Conservation (phyloP, 2,888 invertebrate species). For the Nomada lathburiana region DNA sequence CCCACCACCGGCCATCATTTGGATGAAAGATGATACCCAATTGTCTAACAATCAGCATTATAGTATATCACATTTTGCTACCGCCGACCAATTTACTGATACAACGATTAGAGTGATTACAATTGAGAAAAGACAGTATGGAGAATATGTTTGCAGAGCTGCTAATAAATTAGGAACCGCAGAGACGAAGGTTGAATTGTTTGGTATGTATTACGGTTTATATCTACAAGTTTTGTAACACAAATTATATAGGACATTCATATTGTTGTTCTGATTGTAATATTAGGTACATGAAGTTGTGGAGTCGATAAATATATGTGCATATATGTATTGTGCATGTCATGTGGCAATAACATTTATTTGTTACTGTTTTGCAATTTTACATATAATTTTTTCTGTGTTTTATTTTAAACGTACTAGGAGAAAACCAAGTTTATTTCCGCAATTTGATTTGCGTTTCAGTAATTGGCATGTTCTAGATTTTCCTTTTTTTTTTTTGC, state of each 20-base stretch:
- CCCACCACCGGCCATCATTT: constrained; percentile 96
- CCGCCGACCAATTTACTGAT: constrained; percentile 96
- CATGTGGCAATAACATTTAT: background rate
- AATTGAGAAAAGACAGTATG: constrained; percentile 95
- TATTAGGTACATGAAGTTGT: background rate
- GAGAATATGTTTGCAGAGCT: constrained; percentile 94
- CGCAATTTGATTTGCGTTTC: constrained; percentile 25
- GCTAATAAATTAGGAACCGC: constrained; percentile 94
- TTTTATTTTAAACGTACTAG: background rate
- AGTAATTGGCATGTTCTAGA: constrained; percentile 80
- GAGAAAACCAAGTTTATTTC: background rate
- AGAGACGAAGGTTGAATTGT: constrained; percentile 92
- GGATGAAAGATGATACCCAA: constrained; percentile 94
- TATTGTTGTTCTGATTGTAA: background rate
- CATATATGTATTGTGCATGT: constrained; percentile 43
- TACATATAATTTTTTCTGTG: background rate
- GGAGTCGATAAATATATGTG: background rate
- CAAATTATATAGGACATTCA: background rate
- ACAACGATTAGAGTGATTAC: constrained; percentile 95
- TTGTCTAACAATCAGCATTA: constrained; percentile 96
- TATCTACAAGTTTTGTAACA: background rate
- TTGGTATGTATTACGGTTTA: constrained; percentile 87
- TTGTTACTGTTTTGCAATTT: constrained; percentile 4
- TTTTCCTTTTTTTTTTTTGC: constrained; percentile 82
- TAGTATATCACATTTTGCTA: constrained; percentile 95